phyloP scores from a whole-genome alignment of 2,888 invertebrate species.

The Epinotia bilunana region DNA sequence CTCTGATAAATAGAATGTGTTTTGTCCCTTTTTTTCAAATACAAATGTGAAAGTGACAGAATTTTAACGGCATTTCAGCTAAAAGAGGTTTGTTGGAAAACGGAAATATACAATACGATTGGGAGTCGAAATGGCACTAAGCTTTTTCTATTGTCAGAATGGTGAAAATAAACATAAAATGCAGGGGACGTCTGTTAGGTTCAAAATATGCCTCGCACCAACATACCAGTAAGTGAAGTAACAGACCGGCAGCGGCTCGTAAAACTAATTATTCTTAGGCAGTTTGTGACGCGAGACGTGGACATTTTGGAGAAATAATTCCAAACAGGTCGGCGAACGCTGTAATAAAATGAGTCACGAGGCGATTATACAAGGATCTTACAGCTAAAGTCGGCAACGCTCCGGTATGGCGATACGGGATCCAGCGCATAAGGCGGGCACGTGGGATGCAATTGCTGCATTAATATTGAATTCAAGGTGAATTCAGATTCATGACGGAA shows the following conservation, averaged over 20 bases:
- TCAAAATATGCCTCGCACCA: not conserved
- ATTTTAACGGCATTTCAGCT: too few relatives aligned
- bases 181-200: not conserved
- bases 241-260: not conserved
- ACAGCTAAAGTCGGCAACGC: constrained; percentile 17
- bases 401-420: constrained; percentile 12
- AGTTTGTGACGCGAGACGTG: not conserved
- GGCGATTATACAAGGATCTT: constrained; percentile 22
- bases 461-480: constrained; percentile 9
- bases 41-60: too few relatives aligned
- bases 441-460: constrained; percentile 8
- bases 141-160: too few relatives aligned
- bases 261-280: not conserved
- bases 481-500: constrained; percentile 9
- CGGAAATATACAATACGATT: too few relatives aligned
- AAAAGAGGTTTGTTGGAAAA: too few relatives aligned
- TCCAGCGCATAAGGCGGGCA: constrained; percentile 2
- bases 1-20: too few relatives aligned
- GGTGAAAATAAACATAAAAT: too few relatives aligned
- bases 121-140: too few relatives aligned
- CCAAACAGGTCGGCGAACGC: constrained; percentile 13
- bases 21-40: too few relatives aligned
- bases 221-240: not conserved
- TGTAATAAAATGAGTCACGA: constrained; percentile 23
- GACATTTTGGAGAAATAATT: constrained; percentile 1